Base-by-base conservation (phyloP, 2,888 invertebrate species). In the Caenorhabditis plicata region DNA sequence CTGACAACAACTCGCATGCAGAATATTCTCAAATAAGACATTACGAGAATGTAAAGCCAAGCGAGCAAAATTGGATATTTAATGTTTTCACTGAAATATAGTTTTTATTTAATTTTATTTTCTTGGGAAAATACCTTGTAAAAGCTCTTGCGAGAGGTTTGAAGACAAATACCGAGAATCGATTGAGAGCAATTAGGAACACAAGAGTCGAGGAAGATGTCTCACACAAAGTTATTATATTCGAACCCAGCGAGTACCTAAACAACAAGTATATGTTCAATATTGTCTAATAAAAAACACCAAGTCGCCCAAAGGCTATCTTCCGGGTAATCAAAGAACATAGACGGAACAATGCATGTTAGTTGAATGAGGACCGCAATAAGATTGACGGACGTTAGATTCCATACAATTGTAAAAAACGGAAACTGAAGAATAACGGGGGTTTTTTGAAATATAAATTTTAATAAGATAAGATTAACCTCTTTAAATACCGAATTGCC, bases 331-430 rank as follows among this genome's bases (percentile, higher is more conserved):
- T 46, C 38, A 15, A 46, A n/a, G 15, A 46, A 36, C 46, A 46
- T 39, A n/a, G 32, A 39, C 3, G 46, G 46, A 36, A 39, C 17
- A n/a, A 46, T 46, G 15, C 35, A 46, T 13, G 38, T 13, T 9
- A 22, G 15, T 36, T 46, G 46, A n/a, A 33, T 39, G 5, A 46
- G 13, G 11, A 46, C n/a, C 8, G 33, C 5, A 5, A 38, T 11
- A 4, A 17, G 8, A 48, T 58, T 58, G 4, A 47, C 47, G 5
- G 48, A 11, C 4, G 58, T 58, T 41, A 67, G 33, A 42, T 67
- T 55, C 39, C 54, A 67, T 2, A 67, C 67, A 33, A 67, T 67
- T 20, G 63, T 46, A 39, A 67, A 67, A 47, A 67, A 67, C 7
- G 65, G 65, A 32, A 51, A 65, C 36, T 36, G 17, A 20, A 36